A percentile compares a stretch with the other conserved stretches of the same genome.
Conservation (phyloP, 2,113 vertebrate species). For the Plotosus lineatus region DNA sequence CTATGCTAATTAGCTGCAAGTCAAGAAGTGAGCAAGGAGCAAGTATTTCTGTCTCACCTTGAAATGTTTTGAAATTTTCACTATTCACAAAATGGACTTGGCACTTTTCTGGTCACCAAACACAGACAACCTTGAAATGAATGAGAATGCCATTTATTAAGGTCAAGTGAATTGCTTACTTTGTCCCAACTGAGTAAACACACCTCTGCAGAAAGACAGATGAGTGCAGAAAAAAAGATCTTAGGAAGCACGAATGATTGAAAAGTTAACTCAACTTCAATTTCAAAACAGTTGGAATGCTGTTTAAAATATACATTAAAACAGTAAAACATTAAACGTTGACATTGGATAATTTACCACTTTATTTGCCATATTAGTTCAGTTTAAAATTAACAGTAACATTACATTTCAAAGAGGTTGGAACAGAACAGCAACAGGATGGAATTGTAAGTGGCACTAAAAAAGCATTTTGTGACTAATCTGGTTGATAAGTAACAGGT, state of each 20-base stretch:
- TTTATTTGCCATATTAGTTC: too few species aligned
- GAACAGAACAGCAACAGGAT: too few species aligned
- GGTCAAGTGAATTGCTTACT: constrained; percentile 28
- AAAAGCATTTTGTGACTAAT: too few species aligned
- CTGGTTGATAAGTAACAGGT: too few species aligned
- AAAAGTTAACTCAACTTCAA: too few species aligned
- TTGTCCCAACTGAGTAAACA: not conserved
- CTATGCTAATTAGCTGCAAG: not conserved
- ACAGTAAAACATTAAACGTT: too few species aligned
- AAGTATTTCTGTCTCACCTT: not conserved
- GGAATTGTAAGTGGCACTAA: too few species aligned
- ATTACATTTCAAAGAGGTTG: too few species aligned
- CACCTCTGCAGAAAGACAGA: constrained; percentile 4
- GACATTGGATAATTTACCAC: too few species aligned
- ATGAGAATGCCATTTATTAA: constrained; percentile 32
- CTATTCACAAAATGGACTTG: constrained; percentile 21
- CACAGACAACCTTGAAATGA: constrained; percentile 17
- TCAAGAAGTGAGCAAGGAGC: not conserved
- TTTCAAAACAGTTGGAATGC: too few species aligned
- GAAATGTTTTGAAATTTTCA: constrained; percentile 12
- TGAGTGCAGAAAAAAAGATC: not conserved
- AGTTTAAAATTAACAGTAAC: too few species aligned
- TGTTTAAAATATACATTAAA: too few species aligned
- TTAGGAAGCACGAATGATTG: not conserved
- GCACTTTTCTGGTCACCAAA: constrained; percentile 32